Evolutionary conservation across 2,113 vertebrate species (phyloP), one percentile per base, ranked within the genome.

Genomic region (Campylomormyrus numenius): DNA sequence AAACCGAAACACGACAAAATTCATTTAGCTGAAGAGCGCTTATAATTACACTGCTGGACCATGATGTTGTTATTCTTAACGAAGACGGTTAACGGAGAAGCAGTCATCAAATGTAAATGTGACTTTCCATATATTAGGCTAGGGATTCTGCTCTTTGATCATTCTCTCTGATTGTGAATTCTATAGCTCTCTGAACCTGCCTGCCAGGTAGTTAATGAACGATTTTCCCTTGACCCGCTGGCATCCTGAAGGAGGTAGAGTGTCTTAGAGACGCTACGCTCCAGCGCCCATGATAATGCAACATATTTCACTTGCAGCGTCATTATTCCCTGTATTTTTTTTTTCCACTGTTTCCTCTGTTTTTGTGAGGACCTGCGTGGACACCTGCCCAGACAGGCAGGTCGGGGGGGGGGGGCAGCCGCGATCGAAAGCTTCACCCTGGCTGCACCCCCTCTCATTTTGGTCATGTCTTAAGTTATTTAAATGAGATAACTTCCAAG

Each of bases 51-150:
- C 92, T 92, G 92, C 93, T 85, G 62, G 45, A 91, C 93, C 93
- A 91, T 94, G 94, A 96, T 94, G 93, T 92, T 92, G 94, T 94
- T 94, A 93, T 92, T 91, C 90, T 92, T 94, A 94, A 52, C 31
- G 46, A 49, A 19, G 42, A 7, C 48, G 0, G 15, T n/a, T 46
- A 80, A 19, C 15, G 70, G 84, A 53, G 85, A 88, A 88, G 50
- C 90, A 85, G 58, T 88, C 87, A 80, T 88, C 86, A 85, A 84
- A 91, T 50, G 87, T 50, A 90, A 53, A 88, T 62, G 48, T 15
- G 49, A 42, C 21, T 52, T 42, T 31, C 17, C 42, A 74, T 52
- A 80, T 24, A 56, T 80, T 89, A 83, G 31, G 52, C 49, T 15
- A 4, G 19, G 46, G 27, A 52, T 4, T 89, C 21, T 50, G 74